Evolutionary conservation across 2,888 invertebrate species (phyloP).

Genomic region (Xestia c-nigrum): DNA sequence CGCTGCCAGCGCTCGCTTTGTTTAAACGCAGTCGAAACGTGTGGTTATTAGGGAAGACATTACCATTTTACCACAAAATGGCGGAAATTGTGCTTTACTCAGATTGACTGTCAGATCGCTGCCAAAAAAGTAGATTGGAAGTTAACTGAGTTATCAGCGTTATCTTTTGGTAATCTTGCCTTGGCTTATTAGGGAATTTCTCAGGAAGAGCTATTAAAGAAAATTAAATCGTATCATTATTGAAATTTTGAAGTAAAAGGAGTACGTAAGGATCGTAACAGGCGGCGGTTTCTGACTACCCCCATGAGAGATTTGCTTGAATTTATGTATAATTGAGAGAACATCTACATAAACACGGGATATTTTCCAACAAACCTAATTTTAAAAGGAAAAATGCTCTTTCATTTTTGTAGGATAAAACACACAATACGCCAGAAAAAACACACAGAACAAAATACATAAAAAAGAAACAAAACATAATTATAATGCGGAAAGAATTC

Average conservation of each 20-base stretch:
- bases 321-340: background rate
- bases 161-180: background rate
- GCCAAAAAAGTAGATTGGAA: constrained; percentile 34
- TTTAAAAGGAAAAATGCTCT: background rate
- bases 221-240: background rate
- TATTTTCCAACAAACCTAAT: background rate
- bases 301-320: background rate
- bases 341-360: background rate
- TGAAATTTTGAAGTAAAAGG: background rate
- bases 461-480: constrained; percentile 4
- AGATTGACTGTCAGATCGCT: constrained; percentile 29
- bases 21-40: constrained; percentile 27
- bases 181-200: background rate
- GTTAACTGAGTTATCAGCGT: background rate
- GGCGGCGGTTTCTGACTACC: background rate
- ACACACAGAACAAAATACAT: background rate
- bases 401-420: background rate
- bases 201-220: background rate
- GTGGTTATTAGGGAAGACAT: constrained; percentile 40
- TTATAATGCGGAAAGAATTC: constrained; percentile 19
- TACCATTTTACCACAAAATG: constrained; percentile 48
- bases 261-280: background rate
- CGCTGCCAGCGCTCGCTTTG: constrained; percentile 24
- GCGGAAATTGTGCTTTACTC: constrained; percentile 40
- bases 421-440: background rate